Percentiles rank a stretch among this genome's conserved stretches.
Evolutionary conservation across 2,888 invertebrate species (phyloP).

Genomic region (Pristionchus mayeri): DNA sequence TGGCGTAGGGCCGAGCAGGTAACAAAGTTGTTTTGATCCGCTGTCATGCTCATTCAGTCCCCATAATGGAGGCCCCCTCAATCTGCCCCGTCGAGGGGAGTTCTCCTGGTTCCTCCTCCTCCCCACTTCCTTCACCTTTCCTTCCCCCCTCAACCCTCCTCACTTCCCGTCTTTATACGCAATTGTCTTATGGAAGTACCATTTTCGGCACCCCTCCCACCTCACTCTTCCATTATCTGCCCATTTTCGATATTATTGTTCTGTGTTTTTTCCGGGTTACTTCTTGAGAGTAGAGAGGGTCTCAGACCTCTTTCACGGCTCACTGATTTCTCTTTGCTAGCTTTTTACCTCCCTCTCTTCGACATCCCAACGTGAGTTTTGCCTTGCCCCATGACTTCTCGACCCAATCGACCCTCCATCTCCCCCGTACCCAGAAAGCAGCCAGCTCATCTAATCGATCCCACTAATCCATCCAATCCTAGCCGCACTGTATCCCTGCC

Average conservation of each 20-base stretch:
- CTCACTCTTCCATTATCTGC: background rate
- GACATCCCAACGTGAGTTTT: background rate
- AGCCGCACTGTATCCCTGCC: conserved; percentile 29
- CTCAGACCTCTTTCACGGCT: background rate
- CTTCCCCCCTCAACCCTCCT: background rate
- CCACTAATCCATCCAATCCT: conserved; percentile 28
- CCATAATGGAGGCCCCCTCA: background rate
- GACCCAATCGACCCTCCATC: background rate
- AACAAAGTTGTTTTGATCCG: conserved; percentile 37
- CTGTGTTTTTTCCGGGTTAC: background rate
- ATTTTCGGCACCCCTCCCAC: background rate
- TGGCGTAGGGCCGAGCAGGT: too few species aligned
- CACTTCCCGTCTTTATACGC: conserved; percentile 29
- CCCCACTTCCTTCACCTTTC: conserved; percentile 14
- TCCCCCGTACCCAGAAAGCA: background rate
- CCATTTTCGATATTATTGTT: conserved; percentile 30
- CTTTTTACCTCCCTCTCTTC: background rate
- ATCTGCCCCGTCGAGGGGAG: background rate
- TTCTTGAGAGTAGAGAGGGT: background rate
- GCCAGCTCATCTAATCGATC: conserved; percentile 13
- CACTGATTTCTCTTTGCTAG: background rate
- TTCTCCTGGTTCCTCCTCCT: background rate
- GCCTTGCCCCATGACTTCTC: conserved; percentile 34
- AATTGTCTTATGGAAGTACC: background rate
- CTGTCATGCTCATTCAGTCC: background rate